These are phyloP conservation scores for Unio delphinus DNA, from an alignment of 2,888 invertebrate genomes.

Conservation along the genomic window DNA sequence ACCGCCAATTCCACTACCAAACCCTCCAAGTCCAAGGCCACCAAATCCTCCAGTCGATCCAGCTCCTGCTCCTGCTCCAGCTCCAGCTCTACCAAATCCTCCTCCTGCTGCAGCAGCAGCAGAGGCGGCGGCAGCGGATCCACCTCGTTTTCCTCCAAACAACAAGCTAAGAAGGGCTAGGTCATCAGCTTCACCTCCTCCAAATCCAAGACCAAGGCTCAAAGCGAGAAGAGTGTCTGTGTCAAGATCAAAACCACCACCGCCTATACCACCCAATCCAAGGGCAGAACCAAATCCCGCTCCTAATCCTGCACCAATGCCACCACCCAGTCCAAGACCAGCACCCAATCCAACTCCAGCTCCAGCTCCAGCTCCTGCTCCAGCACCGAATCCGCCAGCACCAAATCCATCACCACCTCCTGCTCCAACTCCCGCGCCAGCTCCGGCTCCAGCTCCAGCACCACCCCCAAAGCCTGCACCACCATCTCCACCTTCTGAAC, in stretches of 20 bases:
- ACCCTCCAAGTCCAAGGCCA: not conserved
- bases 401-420: not conserved
- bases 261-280: not conserved
- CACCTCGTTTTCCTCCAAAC: not conserved
- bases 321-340: not conserved
- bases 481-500: not conserved
- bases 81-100: not conserved
- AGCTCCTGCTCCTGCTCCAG: conserved; percentile 1
- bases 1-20: conserved; percentile 1
- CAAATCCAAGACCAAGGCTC: too few species aligned
- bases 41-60: not conserved
- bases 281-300: not conserved
- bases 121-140: conserved; percentile 2
- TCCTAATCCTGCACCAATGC: not conserved
- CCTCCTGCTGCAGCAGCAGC: not conserved
- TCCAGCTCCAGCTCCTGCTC: conserved; percentile 1
- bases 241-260: not conserved
- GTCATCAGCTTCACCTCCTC: too few species aligned
- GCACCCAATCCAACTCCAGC: not conserved
- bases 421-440: not conserved
- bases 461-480: not conserved
- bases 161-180: not conserved
- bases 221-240: too few species aligned
- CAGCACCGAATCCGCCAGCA: not conserved
- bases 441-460: not conserved